Percentiles rank a stretch among this genome's conserved stretches.
phyloP scores from a whole-genome alignment of 2,113 vertebrate genomes.

The Forbesichthys papilliferus region DNA sequence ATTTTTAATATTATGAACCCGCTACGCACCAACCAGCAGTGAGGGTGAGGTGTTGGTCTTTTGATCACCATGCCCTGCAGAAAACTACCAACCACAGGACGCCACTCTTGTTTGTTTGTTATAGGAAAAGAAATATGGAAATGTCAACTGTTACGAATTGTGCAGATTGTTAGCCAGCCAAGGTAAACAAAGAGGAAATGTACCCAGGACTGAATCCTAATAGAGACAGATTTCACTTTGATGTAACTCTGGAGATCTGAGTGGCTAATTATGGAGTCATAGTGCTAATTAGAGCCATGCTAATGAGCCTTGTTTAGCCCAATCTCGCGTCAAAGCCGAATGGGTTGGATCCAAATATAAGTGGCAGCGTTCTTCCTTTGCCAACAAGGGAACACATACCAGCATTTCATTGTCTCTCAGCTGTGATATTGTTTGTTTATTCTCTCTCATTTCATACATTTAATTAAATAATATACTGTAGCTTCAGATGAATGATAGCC shows the following conservation, averaged over 20 bases:
- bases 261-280: slow-evolving; percentile 70
- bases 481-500: not conserved
- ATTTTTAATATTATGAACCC: too few species aligned
- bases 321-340: slow-evolving; percentile 69
- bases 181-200: slow-evolving; percentile 70
- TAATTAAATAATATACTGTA: not conserved
- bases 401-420: slow-evolving; percentile 36
- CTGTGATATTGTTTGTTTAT: not conserved
- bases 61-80: slow-evolving; percentile 1
- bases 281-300: slow-evolving; percentile 72
- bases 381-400: slow-evolving; percentile 32
- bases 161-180: slow-evolving; percentile 36
- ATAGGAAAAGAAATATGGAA: slow-evolving; percentile 34
- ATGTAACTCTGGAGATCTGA: slow-evolving; percentile 74
- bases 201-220: slow-evolving; percentile 61
- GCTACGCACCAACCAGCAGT: not conserved
- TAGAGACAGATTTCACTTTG: slow-evolving; percentile 73
- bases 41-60: too few species aligned
- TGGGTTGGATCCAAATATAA: slow-evolving; percentile 58
- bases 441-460: slow-evolving; percentile 9
- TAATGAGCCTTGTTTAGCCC: slow-evolving; percentile 76
- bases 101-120: not conserved
- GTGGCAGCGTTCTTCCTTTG: slow-evolving; percentile 36
- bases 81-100: slow-evolving; percentile 6
- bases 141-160: slow-evolving; percentile 40